Conservation (phyloP, 2,797 vertebrate genomes). For the Melanotaenia trifasciata region DNA sequence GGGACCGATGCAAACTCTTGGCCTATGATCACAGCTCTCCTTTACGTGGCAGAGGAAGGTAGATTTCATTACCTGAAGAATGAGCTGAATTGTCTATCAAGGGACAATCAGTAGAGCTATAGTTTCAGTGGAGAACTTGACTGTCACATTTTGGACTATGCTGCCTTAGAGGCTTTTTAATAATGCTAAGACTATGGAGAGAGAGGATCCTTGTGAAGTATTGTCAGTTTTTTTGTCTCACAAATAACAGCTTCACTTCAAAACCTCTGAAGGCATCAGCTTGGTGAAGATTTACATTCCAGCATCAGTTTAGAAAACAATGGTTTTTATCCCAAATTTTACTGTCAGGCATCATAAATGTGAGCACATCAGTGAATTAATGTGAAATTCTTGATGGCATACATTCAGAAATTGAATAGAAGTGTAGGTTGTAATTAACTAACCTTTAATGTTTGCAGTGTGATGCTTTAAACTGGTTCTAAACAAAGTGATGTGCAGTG, state of each 20-base stretch:
- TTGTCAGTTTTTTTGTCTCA: constrained; percentile 16
- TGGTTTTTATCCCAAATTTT: background rate
- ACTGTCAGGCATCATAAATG: background rate
- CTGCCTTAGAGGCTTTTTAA: constrained; percentile 23
- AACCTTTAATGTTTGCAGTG: too few species aligned
- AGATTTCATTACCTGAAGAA: constrained; percentile 28
- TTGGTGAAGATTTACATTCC: background rate
- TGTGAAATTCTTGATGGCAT: background rate
- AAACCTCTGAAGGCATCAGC: constrained; percentile 3
- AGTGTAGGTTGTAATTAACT: too few species aligned
- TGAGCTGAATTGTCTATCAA: constrained; percentile 30
- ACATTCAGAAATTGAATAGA: too few species aligned
- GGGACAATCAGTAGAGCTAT: constrained; percentile 42
- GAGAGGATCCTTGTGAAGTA: constrained; percentile 20
- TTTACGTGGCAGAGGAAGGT: constrained; percentile 17
- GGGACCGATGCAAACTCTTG: constrained; percentile 29
- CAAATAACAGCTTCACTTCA: constrained; percentile 2
- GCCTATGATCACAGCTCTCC: constrained; percentile 25
- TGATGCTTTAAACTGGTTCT: background rate
- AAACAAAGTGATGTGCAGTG: constrained; percentile 11
- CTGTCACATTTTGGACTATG: constrained; percentile 22
- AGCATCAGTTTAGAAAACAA: background rate
- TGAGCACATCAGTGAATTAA: background rate
- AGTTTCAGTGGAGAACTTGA: constrained; percentile 42
- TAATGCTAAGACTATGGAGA: constrained; percentile 8